Evolutionary conservation across 2,797 vertebrate genomes (phyloP), one percentile per base, ranked within the genome.

Genomic region (Arremon aurantiirostris): DNA sequence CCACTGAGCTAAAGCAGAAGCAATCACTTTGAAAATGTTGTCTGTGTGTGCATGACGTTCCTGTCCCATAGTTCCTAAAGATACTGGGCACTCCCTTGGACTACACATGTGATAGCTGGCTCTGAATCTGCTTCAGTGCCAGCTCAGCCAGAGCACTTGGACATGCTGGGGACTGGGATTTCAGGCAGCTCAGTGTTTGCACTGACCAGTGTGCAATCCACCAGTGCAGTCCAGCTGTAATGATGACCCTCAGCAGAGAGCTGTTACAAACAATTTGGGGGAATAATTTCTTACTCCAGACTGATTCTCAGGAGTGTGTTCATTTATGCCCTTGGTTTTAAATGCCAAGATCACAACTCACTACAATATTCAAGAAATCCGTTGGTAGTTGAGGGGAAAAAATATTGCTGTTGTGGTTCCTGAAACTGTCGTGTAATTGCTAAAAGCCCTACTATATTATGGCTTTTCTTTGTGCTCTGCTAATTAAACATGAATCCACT

Each of bases 401-500:
- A 78, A 76, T 86, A 37, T 71, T 89, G 42, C 69, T 82, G 28
- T 82, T 94, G 73, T 64, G 42, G 59, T 59, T 92, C 72, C 57
- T 69, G 55, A 77, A 91, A 55, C 66, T 93, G 93, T 81, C 41
- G 35, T 49, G 59, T 90, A 86, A 65, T 90, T 83, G 57, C 82
- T 89, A 80, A 79, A 94, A 93, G 34, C 56, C 1, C 0, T 86
- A 49, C 79, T 86, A 7, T 87, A 32, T 82, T 70, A 80, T 11
- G 37, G 55, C 79, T 91, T 93, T 84, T 87, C 81, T 97, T 90
- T 94, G 57, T 77, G 50, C 75, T 91, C 21, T 52, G 52, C 82
- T 96, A 91, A 95, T 93, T 96, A 91, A 81, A 95, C 69, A 52
- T 90, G 57, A 96, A 94, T 88, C 50, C 65, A 39, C 72, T 88